phyloP scores from a whole-genome alignment of 1,140 invertebrate genomes.

The Drosophila mojavensis region DNA sequence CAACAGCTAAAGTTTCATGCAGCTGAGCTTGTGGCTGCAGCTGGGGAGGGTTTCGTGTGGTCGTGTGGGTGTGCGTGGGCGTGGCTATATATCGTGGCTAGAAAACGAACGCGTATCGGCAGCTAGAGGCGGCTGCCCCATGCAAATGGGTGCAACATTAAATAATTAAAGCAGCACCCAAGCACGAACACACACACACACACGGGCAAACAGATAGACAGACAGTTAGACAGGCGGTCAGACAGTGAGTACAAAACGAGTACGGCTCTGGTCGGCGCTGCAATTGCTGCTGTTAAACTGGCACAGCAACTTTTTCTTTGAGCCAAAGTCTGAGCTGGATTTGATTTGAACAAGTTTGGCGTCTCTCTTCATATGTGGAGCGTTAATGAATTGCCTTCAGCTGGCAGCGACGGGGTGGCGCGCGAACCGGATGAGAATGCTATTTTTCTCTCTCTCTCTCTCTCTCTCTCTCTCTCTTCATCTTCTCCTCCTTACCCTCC shows the following conservation, averaged over 20 bases:
- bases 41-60: conserved; percentile 20
- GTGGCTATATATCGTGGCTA: conserved; percentile 35
- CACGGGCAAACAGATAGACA: conserved; percentile 14
- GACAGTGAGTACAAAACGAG: conserved; percentile 25
- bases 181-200: conserved; percentile 13
- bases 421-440: conserved; percentile 74
- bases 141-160: conserved; percentile 78
- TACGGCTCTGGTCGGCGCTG: conserved; percentile 16
- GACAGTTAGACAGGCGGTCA: conserved; percentile 30
- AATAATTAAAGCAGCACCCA: conserved; percentile 75
- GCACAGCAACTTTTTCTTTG: conserved; percentile 81
- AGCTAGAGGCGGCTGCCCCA: conserved; percentile 57
- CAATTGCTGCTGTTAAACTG: conserved; percentile 59
- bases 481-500: too few relatives aligned
- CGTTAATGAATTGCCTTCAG: conserved; percentile 74
- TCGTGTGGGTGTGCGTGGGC: conserved; percentile 27
- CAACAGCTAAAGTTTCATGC: conserved; percentile 44
- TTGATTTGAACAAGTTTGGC: conserved; percentile 39
- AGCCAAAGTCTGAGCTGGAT: conserved; percentile 43
- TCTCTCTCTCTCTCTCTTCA: neutral
- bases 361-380: conserved; percentile 63
- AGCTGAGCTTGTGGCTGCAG: conserved; percentile 13
- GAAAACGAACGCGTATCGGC: conserved; percentile 45
- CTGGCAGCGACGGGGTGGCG: conserved; percentile 56
- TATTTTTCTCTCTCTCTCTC: neutral